A percentile compares a stretch with the other conserved stretches of the same genome.
Conservation (phyloP, 1,140 invertebrate genomes). For the Drosophila arawakana region DNA sequence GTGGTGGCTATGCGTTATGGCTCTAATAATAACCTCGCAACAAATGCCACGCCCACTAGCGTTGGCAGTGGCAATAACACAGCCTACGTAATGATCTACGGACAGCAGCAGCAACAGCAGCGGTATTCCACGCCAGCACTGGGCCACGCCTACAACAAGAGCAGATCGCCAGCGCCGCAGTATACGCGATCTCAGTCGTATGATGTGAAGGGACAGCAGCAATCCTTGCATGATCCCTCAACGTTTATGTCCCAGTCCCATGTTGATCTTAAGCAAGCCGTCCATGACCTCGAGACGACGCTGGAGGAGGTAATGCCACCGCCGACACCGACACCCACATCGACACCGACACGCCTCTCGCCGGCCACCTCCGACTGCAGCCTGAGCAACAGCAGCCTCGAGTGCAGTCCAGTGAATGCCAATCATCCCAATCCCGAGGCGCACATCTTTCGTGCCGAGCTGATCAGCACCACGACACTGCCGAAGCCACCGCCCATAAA, state of each 20-base stretch:
- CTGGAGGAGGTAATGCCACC: constrained; percentile 64
- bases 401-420: constrained; percentile 49
- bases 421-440: constrained; percentile 46
- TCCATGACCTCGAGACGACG: constrained; percentile 76
- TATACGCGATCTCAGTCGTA: constrained; percentile 81
- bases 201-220: constrained; percentile 58
- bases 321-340: constrained; percentile 27
- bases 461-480: constrained; percentile 72
- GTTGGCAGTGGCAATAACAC: constrained; percentile 25
- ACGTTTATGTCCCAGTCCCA: constrained; percentile 81
- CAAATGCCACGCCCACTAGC: constrained; percentile 42
- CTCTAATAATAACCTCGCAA: constrained; percentile 76
- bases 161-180: constrained; percentile 52
- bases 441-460: constrained; percentile 76
- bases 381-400: constrained; percentile 70
- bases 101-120: constrained; percentile 49
- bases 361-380: constrained; percentile 79
- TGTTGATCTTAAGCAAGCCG: constrained; percentile 80
- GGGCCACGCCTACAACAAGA: constrained; percentile 50
- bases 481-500: constrained; percentile 54
- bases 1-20: constrained; percentile 71
- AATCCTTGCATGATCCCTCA: constrained; percentile 45
- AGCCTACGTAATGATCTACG: constrained; percentile 63
- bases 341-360: constrained; percentile 56
- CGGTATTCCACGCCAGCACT: constrained; percentile 74